Base-by-base conservation (phyloP, 1,140 invertebrate species). In the Sitobion miscanthi region DNA sequence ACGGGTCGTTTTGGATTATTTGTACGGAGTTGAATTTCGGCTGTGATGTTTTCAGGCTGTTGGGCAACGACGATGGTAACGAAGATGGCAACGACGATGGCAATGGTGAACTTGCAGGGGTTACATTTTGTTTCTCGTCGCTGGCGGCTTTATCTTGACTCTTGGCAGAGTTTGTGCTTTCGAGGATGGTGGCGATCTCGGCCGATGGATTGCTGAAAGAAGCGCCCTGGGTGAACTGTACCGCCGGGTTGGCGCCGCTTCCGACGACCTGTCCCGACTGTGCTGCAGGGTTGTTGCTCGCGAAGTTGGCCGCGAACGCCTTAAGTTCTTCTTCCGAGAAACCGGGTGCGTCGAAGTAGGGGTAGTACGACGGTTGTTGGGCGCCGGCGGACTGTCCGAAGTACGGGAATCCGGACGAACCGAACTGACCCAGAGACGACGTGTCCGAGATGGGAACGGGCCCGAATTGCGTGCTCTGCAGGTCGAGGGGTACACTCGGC, bases 1-100 rank as follows among this genome's bases (percentile, higher is more conserved):
- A 93, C 21, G 82, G 49, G 21, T 83, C 91, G 8, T 93, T 82
- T 2, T 42, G 49, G 23, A 93, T 17, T 30, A 93, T 93, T 17
- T 93, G 82, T 9, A 93, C 77, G 3, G 91, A 30, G 11, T 42
- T 52, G 17, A 35, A 86, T 14, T 93, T 93, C 14, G 85, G n/a
- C 6, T 52, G 82, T 30, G 3, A 42, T 4, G 35, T 35, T 20
- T 20, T 35, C 11, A 69, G 25, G 54, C 17, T 7, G 38, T 35
- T 8, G 17, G 57, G 17, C 5, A 23, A 35, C 21, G 6, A 30
- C 30, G 90, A 47, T 47, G 47, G 47, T 0, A 42, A 42, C 38
- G 38, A 42, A 0, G 42, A 42, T 42, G 42, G 42, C 42, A 42
- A 42, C 42, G 42, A 91, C 20, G 11, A 49, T 49, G 47, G 8